phyloP scores from a whole-genome alignment of 2,888 invertebrate genomes.

The Mythimna ferrago region DNA sequence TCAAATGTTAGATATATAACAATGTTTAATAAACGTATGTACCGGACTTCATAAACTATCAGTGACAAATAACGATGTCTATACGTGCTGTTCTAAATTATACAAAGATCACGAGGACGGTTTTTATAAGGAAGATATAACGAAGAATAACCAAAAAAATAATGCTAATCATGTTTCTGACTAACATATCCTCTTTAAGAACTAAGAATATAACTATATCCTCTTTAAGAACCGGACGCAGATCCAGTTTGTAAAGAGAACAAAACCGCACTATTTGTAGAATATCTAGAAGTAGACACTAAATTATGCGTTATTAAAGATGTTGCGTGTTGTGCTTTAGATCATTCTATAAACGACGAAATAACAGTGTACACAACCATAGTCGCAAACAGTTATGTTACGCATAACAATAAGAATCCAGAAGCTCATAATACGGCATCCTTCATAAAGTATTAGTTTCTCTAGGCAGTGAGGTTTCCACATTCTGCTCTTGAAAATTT shows the following conservation, averaged over 20 bases:
- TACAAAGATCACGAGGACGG: neutral
- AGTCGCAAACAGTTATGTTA: constrained; percentile 20
- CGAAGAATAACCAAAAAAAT: neutral
- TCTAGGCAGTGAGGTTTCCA: neutral
- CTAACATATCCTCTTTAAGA: neutral
- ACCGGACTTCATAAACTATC: neutral
- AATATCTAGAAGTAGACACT: constrained; percentile 12
- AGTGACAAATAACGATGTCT: too few relatives aligned
- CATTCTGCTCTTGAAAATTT: neutral
- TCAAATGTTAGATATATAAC: neutral
- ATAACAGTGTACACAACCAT: constrained; percentile 37
- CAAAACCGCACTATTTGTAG: neutral
- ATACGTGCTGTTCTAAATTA: too few relatives aligned
- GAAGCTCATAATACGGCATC: constrained; percentile 15
- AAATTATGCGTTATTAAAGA: constrained; percentile 33
- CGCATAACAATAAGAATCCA: constrained; percentile 20
- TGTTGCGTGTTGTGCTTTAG: constrained; percentile 42
- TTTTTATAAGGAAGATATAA: neutral
- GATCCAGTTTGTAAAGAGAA: constrained; percentile 4
- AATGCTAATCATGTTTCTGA: neutral
- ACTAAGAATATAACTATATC: neutral
- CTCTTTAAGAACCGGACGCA: neutral
- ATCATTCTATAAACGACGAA: constrained; percentile 44
- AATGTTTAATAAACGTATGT: neutral
- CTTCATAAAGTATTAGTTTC: constrained; percentile 5